These are phyloP conservation scores for Hyles vespertilio DNA, from an alignment of 1,140 invertebrate genomes.

Conservation along the genomic window DNA sequence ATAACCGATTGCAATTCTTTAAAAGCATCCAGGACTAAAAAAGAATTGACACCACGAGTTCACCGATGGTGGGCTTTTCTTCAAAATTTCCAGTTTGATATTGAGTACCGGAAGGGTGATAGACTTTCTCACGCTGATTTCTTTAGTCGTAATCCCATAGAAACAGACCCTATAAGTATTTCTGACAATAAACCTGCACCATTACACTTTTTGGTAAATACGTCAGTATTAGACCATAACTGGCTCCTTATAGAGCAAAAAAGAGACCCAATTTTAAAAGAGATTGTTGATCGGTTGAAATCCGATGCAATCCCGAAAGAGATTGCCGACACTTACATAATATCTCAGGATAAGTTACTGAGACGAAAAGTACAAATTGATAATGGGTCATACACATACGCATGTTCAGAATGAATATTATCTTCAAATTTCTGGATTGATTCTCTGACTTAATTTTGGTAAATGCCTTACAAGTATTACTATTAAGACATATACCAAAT, in stretches of 20 bases:
- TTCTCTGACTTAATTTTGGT: too few species aligned
- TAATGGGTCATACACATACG: too few species aligned
- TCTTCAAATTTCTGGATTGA: too few species aligned
- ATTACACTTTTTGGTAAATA: constrained; percentile 12
- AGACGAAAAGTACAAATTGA: constrained; percentile 23
- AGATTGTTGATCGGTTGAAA: constrained; percentile 20
- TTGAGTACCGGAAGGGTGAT: background rate
- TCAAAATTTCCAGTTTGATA: background rate
- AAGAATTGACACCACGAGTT: constrained; percentile 2
- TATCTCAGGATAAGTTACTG: constrained; percentile 24
- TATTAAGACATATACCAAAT: too few species aligned
- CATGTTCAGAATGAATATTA: too few species aligned
- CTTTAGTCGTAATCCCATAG: background rate
- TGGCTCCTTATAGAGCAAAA: constrained; percentile 29
- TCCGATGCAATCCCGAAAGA: constrained; percentile 8
- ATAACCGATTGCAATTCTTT: constrained; percentile 7
- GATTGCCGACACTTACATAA: constrained; percentile 25
- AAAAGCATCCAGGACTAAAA: constrained; percentile 9
- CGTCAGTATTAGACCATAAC: constrained; percentile 18
- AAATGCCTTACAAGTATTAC: too few species aligned
- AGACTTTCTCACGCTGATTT: background rate
- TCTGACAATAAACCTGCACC: background rate
- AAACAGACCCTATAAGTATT: background rate
- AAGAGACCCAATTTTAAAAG: constrained; percentile 14
- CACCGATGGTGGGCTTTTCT: constrained; percentile 10